These are phyloP conservation scores for Idaea dimidiata DNA, from an alignment of 2,888 invertebrate species.

Conservation along the genomic window DNA sequence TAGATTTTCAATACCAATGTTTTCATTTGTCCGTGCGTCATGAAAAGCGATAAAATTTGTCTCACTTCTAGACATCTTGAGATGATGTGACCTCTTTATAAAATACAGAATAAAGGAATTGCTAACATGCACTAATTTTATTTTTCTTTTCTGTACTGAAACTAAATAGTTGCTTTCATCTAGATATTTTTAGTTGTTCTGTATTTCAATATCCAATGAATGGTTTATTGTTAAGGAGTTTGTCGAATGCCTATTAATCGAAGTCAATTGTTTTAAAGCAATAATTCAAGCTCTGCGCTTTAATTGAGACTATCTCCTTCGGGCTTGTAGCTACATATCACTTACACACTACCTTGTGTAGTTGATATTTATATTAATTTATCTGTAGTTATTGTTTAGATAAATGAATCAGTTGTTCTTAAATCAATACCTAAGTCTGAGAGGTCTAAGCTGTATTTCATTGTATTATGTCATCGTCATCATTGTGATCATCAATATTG, in stretches of 20 bases:
- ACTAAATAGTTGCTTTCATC: background rate
- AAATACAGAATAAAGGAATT: too few species aligned
- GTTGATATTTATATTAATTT: conserved; percentile 11
- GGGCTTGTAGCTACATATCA: conserved; percentile 47
- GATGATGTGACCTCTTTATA: too few species aligned
- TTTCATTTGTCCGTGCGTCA: background rate
- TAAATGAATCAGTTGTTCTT: conserved; percentile 10
- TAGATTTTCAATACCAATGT: background rate
- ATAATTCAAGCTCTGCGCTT: conserved; percentile 67
- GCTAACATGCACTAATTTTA: too few species aligned
- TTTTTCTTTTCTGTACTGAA: too few species aligned
- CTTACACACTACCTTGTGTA: conserved; percentile 7
- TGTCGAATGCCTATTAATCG: conserved; percentile 65
- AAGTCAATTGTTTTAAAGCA: conserved; percentile 73
- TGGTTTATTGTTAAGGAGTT: conserved; percentile 68
- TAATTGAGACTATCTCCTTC: conserved; percentile 69
- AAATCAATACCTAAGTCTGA: background rate
- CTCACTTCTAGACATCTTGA: too few species aligned
- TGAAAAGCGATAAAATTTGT: background rate
- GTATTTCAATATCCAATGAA: conserved; percentile 30
- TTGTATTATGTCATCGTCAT: background rate
- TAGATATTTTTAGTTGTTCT: background rate
- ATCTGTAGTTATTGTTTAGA: conserved; percentile 20
- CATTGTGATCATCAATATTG: background rate
- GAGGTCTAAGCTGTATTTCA: too few species aligned